These are phyloP conservation scores for Onthophagus sagittarius DNA, from an alignment of 2,888 invertebrate genomes.

Conservation along the genomic window DNA sequence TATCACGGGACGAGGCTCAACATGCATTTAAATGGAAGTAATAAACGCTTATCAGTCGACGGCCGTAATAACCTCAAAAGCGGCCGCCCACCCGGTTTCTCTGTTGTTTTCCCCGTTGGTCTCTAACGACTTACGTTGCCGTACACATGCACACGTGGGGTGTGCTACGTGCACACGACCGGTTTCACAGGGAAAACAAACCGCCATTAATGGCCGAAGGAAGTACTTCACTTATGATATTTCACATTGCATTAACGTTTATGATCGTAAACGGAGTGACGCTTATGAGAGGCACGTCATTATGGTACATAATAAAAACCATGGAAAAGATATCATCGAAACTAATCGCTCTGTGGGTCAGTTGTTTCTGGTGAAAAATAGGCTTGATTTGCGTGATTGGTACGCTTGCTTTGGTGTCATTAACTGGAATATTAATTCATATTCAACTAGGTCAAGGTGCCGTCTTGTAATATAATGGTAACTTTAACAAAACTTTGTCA, in stretches of 20 bases:
- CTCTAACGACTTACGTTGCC: background rate
- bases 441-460: background rate
- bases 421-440: background rate
- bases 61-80: conserved; percentile 8
- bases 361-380: background rate
- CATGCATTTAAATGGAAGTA: conserved; percentile 8
- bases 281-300: background rate
- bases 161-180: background rate
- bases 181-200: background rate
- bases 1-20: background rate
- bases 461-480: background rate
- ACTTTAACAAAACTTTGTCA: background rate
- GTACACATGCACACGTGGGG: background rate
- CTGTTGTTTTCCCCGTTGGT: background rate
- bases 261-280: background rate
- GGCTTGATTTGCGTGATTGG: background rate
- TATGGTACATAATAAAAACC: background rate
- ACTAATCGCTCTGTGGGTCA: too few species aligned
- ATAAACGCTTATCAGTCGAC: conserved; percentile 8
- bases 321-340: background rate
- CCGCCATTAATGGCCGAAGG: background rate
- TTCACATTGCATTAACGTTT: background rate
- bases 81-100: background rate
- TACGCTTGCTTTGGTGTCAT: background rate
- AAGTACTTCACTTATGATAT: background rate